Evolutionary conservation across 2,113 vertebrate genomes (phyloP).

Genomic region (Cathartes aura): DNA sequence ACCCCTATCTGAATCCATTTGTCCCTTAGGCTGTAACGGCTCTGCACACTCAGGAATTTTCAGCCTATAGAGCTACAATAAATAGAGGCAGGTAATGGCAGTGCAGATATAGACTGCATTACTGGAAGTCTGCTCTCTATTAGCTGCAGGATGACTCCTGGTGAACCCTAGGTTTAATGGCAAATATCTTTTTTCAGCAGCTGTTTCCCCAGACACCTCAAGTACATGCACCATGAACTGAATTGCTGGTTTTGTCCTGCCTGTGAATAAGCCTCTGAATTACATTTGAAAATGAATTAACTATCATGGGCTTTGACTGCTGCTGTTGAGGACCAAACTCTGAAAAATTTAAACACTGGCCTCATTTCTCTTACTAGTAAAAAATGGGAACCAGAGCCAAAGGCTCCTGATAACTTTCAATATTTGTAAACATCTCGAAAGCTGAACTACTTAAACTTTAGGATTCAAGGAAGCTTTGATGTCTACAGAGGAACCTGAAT

Average conservation of each 20-base stretch:
- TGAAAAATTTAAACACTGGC: background rate
- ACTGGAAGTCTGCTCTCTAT: slow-evolving; percentile 12
- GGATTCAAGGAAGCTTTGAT: background rate
- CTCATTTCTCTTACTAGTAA: background rate
- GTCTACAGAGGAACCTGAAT: background rate
- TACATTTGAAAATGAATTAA: background rate
- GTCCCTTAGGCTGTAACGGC: background rate
- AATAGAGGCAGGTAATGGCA: slow-evolving; percentile 22
- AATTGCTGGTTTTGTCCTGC: slow-evolving; percentile 6
- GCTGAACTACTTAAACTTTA: background rate
- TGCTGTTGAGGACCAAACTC: background rate
- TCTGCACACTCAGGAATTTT: background rate
- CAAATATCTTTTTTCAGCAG: slow-evolving; percentile 40
- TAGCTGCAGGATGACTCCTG: background rate
- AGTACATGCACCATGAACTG: background rate
- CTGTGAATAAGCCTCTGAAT: slow-evolving; percentile 3
- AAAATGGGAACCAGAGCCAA: background rate
- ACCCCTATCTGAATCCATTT: background rate
- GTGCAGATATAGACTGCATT: background rate
- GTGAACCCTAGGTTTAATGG: background rate
- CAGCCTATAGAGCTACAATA: slow-evolving; percentile 5
- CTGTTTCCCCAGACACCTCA: slow-evolving; percentile 6
- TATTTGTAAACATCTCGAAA: background rate
- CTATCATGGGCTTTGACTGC: background rate
- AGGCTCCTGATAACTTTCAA: background rate